A percentile compares a stretch with the other conserved stretches of the same genome.
phyloP scores from a whole-genome alignment of 2,113 vertebrate genomes.

The Alligator sinensis region DNA sequence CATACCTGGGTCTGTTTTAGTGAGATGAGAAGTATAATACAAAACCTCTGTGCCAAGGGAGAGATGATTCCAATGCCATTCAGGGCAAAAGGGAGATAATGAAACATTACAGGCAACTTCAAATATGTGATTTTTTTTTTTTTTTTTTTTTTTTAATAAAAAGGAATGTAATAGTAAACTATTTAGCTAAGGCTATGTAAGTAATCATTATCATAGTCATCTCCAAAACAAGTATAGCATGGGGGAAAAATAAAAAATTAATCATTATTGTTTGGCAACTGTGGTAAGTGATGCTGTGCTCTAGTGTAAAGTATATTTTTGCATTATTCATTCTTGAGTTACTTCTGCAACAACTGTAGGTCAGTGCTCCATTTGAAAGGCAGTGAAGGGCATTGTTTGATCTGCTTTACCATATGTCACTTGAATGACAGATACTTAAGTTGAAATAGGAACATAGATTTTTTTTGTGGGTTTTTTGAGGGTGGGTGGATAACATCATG shows the following conservation, averaged over 20 bases:
- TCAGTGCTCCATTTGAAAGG: slow-evolving; percentile 29
- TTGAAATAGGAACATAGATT: slow-evolving; percentile 9
- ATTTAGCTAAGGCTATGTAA: neutral
- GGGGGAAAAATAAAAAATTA: neutral
- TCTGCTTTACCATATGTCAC: slow-evolving; percentile 30
- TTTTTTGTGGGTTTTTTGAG: slow-evolving; percentile 54
- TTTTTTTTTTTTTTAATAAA: no score
- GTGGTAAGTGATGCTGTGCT: neutral
- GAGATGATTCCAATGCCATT: neutral
- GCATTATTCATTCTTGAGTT: neutral
- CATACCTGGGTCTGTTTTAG: neutral
- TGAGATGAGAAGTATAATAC: neutral
- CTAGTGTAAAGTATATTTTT: neutral
- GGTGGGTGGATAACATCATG: slow-evolving; percentile 71
- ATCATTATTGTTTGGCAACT: neutral
- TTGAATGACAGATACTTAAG: slow-evolving; percentile 28
- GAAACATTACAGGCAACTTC: neutral
- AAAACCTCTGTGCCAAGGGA: neutral
- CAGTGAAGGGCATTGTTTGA: slow-evolving; percentile 54
- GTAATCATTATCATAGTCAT: neutral
- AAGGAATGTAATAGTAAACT: neutral
- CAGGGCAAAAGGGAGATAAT: neutral
- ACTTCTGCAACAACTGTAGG: neutral
- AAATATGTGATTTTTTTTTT: neutral
- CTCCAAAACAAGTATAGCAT: neutral